Evolutionary conservation across 1,140 invertebrate genomes (phyloP).

Genomic region (Bursaphelenchus mucronatus): DNA sequence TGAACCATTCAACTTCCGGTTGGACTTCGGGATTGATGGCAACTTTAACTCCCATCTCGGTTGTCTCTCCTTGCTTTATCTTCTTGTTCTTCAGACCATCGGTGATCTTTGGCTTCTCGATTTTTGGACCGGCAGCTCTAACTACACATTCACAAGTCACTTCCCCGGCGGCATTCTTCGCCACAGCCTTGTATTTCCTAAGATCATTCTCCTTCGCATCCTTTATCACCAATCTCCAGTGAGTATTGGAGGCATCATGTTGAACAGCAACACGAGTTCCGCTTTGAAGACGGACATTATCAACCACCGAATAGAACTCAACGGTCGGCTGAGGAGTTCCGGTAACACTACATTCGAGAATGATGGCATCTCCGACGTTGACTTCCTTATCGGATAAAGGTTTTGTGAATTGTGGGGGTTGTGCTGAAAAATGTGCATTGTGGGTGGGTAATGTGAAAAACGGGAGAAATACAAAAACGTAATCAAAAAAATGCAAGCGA

Average conservation of each 20-base stretch:
- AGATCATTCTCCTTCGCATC: slow-evolving; percentile 51
- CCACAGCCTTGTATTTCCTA: slow-evolving; percentile 50
- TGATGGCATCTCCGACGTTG: slow-evolving; percentile 56
- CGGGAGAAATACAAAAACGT: background rate
- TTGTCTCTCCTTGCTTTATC: slow-evolving; percentile 43
- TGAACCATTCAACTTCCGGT: slow-evolving; percentile 61
- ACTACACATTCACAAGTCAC: slow-evolving; percentile 66
- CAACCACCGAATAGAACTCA: slow-evolving; percentile 54
- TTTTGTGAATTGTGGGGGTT: slow-evolving; percentile 61
- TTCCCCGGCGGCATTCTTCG: slow-evolving; percentile 46
- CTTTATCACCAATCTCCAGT: slow-evolving; percentile 61
- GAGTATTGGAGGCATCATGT: slow-evolving; percentile 54
- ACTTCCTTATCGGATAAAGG: slow-evolving; percentile 59
- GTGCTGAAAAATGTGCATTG: slow-evolving; percentile 44
- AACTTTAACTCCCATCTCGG: slow-evolving; percentile 44
- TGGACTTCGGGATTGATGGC: slow-evolving; percentile 53
- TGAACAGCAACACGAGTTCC: slow-evolving; percentile 48
- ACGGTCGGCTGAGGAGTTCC: slow-evolving; percentile 62
- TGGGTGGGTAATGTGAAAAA: slow-evolving; percentile 1
- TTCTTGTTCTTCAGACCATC: slow-evolving; percentile 58
- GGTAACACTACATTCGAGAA: slow-evolving; percentile 61
- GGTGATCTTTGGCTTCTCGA: slow-evolving; percentile 65
- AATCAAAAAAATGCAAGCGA: slow-evolving; percentile 1
- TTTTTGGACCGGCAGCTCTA: slow-evolving; percentile 62
- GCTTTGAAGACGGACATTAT: slow-evolving; percentile 55